Conservation (phyloP, 2,888 invertebrate species). For the Apotomis betuletana region DNA sequence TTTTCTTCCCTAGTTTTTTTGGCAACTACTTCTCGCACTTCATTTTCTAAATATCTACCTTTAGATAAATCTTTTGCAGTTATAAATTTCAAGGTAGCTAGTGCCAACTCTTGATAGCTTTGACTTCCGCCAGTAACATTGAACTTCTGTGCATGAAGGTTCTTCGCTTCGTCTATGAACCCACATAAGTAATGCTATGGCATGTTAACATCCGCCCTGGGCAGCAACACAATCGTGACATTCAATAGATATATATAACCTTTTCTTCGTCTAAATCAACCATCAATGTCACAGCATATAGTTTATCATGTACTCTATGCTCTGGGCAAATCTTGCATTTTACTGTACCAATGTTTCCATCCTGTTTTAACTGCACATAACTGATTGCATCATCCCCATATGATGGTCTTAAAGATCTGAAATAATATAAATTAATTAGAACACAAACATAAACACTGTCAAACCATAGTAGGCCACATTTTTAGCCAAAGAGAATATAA, state of each 20-base stretch:
- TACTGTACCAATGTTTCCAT: slow-evolving; percentile 46
- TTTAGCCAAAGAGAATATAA: background rate
- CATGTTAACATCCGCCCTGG: slow-evolving; percentile 30
- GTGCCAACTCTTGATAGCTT: slow-evolving; percentile 16
- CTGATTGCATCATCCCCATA: slow-evolving; percentile 47
- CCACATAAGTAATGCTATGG: slow-evolving; percentile 34
- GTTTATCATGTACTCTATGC: slow-evolving; percentile 46
- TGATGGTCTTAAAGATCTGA: background rate
- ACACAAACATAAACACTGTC: background rate
- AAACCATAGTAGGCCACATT: background rate
- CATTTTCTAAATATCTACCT: too few species aligned
- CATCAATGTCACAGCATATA: slow-evolving; percentile 42
- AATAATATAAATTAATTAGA: slow-evolving; percentile 13
- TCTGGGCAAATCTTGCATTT: slow-evolving; percentile 44
- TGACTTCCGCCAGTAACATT: slow-evolving; percentile 36
- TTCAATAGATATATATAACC: background rate
- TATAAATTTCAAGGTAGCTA: too few species aligned
- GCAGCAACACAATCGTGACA: slow-evolving; percentile 18
- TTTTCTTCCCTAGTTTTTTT: too few species aligned
- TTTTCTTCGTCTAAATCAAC: slow-evolving; percentile 16
- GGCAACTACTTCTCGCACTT: too few species aligned
- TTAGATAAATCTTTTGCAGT: too few species aligned
- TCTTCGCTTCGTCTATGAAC: slow-evolving; percentile 31
- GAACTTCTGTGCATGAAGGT: slow-evolving; percentile 28
- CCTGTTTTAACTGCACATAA: slow-evolving; percentile 50